Percentiles rank a stretch among this genome's conserved stretches.
Conservation (phyloP, 2,888 invertebrate species). For the Zygothrica quintamaculata region DNA sequence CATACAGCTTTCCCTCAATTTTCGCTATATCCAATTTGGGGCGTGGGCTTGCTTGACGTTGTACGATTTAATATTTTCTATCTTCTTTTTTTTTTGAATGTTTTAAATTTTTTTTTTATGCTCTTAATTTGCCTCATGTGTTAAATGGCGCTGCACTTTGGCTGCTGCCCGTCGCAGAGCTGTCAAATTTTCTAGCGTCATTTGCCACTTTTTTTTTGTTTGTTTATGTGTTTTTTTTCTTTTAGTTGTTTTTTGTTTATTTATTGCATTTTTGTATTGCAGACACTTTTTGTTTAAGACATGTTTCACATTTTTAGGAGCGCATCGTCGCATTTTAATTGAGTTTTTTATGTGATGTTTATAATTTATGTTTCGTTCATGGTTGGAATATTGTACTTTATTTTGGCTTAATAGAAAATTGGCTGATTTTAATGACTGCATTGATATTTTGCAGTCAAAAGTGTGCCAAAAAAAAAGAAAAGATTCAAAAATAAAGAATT, state of each 20-base stretch:
- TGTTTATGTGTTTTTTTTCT: background rate
- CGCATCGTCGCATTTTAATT: conserved; percentile 61
- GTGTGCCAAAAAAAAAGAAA: conserved; percentile 23
- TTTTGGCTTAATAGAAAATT: conserved; percentile 56
- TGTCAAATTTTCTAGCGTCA: conserved; percentile 65
- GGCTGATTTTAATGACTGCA: conserved; percentile 50
- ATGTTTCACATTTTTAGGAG: conserved; percentile 62
- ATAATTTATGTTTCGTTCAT: conserved; percentile 65
- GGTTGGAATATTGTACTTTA: conserved; percentile 49
- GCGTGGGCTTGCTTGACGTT: conserved; percentile 50
- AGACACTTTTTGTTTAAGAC: conserved; percentile 41
- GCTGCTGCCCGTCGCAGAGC: conserved; percentile 25
- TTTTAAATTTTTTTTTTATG: conserved; percentile 42
- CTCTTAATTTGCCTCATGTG: conserved; percentile 71
- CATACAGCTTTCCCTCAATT: conserved; percentile 20
- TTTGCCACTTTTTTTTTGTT: conserved; percentile 47
- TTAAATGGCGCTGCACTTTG: conserved; percentile 74
- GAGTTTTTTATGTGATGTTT: conserved; percentile 66
- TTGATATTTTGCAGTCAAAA: conserved; percentile 17
- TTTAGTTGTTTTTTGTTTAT: conserved; percentile 57
- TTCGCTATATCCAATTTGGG: conserved; percentile 22
- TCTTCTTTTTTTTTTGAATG: conserved; percentile 6
- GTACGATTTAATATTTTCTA: conserved; percentile 7
- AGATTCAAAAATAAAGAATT: background rate
- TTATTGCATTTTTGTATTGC: conserved; percentile 64